These are phyloP conservation scores for Eretmochelys imbricata DNA, from an alignment of 2,113 vertebrate species.

Conservation along the genomic window DNA sequence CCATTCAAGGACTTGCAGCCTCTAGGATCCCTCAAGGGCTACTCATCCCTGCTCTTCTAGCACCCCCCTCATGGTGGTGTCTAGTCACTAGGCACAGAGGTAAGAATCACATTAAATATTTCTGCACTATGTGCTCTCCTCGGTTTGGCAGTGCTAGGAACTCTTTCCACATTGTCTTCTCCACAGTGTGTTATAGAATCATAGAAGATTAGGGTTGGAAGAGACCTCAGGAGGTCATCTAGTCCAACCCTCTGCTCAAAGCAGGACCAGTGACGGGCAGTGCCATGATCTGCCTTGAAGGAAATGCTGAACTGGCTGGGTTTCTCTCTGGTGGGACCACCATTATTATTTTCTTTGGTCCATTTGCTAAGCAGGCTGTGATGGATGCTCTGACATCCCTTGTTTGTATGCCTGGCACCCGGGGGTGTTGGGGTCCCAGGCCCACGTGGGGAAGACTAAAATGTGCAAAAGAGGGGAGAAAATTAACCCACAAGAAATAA, in stretches of 20 bases:
- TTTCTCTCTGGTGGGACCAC: neutral
- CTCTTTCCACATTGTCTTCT: neutral
- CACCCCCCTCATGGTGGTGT: rapidly evolving
- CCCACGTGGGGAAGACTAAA: neutral
- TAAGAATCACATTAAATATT: neutral
- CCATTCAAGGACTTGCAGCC: neutral
- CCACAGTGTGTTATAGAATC: too few species aligned
- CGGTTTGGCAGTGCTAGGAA: neutral
- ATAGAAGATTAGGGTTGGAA: too few species aligned
- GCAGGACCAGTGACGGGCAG: neutral
- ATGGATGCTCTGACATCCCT: neutral
- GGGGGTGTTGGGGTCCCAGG: neutral
- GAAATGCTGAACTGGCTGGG: too few species aligned
- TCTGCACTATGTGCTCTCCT: neutral
- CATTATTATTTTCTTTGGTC: neutral
- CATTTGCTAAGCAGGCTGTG: neutral
- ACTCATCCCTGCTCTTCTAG: neutral
- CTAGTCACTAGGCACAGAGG: neutral
- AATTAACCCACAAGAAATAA: neutral
- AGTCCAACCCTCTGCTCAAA: too few species aligned
- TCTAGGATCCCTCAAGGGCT: neutral
- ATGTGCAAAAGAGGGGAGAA: neutral
- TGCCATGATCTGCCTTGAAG: neutral
- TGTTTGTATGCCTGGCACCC: neutral
- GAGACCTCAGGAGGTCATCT: too few species aligned